Evolutionary conservation across 2,888 invertebrate species (phyloP).

Genomic region (Raillietiella orientalis): DNA sequence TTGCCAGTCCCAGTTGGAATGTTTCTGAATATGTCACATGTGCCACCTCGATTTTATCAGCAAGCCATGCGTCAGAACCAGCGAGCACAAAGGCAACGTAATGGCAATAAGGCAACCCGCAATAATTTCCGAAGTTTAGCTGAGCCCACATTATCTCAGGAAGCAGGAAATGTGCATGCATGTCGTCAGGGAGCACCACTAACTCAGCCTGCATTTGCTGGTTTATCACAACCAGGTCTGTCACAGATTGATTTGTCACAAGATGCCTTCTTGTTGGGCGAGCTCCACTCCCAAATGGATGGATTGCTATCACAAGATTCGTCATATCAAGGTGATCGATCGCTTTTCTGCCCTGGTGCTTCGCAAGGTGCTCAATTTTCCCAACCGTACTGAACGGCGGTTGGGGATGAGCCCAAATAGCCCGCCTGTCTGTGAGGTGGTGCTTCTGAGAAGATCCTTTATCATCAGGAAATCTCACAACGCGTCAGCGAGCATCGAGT

Average conservation of each 20-base stretch:
- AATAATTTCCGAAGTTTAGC: too few relatives aligned
- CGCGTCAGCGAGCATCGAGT: too few relatives aligned
- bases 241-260: conserved; percentile 28
- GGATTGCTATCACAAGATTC: conserved; percentile 77
- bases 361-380: conserved; percentile 15
- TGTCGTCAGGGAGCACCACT: conserved; percentile 6
- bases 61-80: conserved; percentile 19
- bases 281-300: conserved; percentile 76
- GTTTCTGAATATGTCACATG: conserved; percentile 62
- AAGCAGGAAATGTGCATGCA: too few relatives aligned
- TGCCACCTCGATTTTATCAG: conserved; percentile 36
- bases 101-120: too few relatives aligned
- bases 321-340: conserved; percentile 32
- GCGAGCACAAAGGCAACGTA: background rate
- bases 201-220: conserved; percentile 9
- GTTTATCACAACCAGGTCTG: conserved; percentile 16
- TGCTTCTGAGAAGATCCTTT: too few relatives aligned
- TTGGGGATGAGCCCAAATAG: too few relatives aligned
- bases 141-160: too few relatives aligned
- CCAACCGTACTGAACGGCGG: too few relatives aligned
- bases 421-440: too few relatives aligned
- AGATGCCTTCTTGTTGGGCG: conserved; percentile 23
- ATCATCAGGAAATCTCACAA: too few relatives aligned
- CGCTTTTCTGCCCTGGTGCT: conserved; percentile 10
- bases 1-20: conserved; percentile 77